Evolutionary conservation across 2,113 vertebrate genomes (phyloP).

Genomic region (Tragelaphus buxtoni): DNA sequence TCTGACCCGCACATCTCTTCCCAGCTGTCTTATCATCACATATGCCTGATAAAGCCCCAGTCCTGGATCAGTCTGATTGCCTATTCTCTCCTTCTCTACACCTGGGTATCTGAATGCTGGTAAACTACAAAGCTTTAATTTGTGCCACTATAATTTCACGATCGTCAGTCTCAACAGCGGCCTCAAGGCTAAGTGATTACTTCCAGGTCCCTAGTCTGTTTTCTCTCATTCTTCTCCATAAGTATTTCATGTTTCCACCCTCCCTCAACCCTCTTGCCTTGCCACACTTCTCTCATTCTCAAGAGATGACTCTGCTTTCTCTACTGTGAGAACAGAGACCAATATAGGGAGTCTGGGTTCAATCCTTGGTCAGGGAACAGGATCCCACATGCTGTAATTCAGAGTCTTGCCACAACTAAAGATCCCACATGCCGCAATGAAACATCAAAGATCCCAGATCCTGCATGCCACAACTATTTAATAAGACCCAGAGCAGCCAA

Average conservation of each 20-base stretch:
- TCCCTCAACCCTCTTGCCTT: neutral
- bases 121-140: neutral
- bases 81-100: no score
- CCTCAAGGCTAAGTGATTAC: neutral
- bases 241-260: neutral
- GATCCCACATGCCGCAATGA: neutral
- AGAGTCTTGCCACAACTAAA: neutral
- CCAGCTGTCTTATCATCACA: neutral
- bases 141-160: neutral
- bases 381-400: neutral
- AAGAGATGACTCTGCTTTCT: neutral
- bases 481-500: neutral
- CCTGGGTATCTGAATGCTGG: neutral
- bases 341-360: neutral
- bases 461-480: neutral
- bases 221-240: neutral
- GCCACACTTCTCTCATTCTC: neutral
- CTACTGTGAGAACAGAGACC: neutral
- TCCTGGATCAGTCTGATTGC: neutral
- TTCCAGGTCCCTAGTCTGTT: neutral
- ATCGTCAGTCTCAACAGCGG: neutral
- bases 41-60: neutral
- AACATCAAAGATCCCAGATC: neutral
- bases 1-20: neutral
- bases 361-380: neutral